Conservation (phyloP, 2,888 invertebrate species). For the Troides helena region DNA sequence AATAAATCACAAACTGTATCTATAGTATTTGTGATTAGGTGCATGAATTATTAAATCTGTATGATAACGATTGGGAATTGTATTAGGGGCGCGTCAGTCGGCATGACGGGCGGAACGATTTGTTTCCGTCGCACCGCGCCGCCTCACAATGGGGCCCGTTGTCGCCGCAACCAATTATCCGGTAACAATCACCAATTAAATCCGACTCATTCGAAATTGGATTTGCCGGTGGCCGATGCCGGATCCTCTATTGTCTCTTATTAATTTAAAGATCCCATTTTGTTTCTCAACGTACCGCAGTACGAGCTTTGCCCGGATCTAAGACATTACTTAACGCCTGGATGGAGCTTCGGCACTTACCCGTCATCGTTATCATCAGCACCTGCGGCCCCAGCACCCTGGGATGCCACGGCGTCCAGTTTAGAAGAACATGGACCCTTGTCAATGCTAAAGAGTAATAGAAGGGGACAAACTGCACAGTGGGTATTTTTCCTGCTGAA, state of each 20-base stretch:
- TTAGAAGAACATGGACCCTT: no score
- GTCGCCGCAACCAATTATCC: slow-evolving; percentile 38
- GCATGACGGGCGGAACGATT: slow-evolving; percentile 22
- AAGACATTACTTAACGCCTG: no score
- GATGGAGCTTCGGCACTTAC: no score
- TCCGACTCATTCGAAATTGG: slow-evolving; percentile 33
- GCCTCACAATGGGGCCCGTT: slow-evolving; percentile 22
- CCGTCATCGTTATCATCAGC: no score
- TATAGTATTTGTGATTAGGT: slow-evolving; percentile 11
- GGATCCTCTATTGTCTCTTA: slow-evolving; percentile 24
- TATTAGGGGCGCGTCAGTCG: slow-evolving; percentile 23
- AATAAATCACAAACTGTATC: slow-evolving; percentile 20
- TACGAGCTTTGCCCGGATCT: not conserved
- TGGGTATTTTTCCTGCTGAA: no score
- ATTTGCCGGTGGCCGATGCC: slow-evolving; percentile 29
- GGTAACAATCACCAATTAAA: slow-evolving; percentile 37
- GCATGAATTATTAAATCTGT: slow-evolving; percentile 23
- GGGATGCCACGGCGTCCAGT: no score
- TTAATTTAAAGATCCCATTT: slow-evolving; percentile 26
- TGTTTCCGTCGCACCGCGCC: slow-evolving; percentile 24
- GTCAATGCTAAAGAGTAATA: no score
- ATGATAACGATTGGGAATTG: slow-evolving; percentile 16
- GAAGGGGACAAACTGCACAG: no score
- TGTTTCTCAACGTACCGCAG: slow-evolving; percentile 7
- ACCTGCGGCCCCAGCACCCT: no score